Evolutionary conservation across 2,797 vertebrate species (phyloP), one percentile per base, ranked within the genome.

Genomic region (Mormyrus proboscirostris): DNA sequence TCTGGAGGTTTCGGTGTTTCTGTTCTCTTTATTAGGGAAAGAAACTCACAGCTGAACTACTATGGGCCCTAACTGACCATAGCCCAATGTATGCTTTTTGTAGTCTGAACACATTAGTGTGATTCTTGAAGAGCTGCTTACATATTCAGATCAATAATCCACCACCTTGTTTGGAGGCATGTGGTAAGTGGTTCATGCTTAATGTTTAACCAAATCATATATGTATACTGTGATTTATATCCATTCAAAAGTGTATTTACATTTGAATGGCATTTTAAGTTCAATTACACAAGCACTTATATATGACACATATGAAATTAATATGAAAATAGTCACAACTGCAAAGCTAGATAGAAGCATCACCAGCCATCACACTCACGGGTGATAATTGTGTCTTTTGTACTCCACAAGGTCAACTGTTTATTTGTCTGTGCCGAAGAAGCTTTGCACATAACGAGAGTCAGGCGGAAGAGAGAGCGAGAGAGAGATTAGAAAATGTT

Each of bases 11-110:
- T 44, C 8, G 33, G 1, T 8, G 73, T 79, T 73, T 79, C 73
- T 79, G 73, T 79, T 79, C 73, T 44, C 73, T 79, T 79, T 79
- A 79, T 79, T n/a, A 19, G 16, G 38, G 73, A 79, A 79, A 76
- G 33, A 69, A 69, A 69, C 25, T 69, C 3, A 25, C 38, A 16
- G 12, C 4, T 73, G 12, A 73, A 38, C 25, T 38, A 2, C 29
- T 73, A 38, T 69, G 25, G 62, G 62, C 29, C 65, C 29, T 73
- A 33, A 73, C 29, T 29, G 29, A 69, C 29, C 29, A 38, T 73
- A 73, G 65, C 65, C 65, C 12, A 33, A 14, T 33, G 16, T 73
- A 5, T 14, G 25, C 29, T 14, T 69, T 69, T 69, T 33, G 25
- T 29, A 69, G 3, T 69, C 65, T 69, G 65, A 14, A 33, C 65